phyloP scores from a whole-genome alignment of 2,113 vertebrate species.

The Nothocercus nigrocapillus region DNA sequence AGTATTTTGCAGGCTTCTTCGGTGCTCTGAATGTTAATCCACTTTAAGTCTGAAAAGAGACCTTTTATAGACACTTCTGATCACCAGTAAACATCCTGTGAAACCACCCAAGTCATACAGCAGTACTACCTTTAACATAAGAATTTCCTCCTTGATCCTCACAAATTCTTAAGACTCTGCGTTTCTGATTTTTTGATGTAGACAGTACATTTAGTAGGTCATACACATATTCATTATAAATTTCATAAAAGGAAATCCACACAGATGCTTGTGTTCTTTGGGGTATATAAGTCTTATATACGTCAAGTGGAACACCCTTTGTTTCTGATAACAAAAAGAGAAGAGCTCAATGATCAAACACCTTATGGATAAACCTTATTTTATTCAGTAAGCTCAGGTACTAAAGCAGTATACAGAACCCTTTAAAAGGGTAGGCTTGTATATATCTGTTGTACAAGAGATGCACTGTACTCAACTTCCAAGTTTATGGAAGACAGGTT shows the following conservation, averaged over 20 bases:
- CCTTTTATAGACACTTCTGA: not conserved
- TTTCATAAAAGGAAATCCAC: slow-evolving; percentile 91
- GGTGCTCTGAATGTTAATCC: slow-evolving; percentile 84
- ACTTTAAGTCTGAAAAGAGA: slow-evolving; percentile 82
- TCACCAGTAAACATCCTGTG: not conserved
- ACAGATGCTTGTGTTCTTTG: slow-evolving; percentile 75
- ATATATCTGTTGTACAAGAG: not conserved
- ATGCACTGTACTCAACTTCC: not conserved
- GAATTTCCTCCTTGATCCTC: slow-evolving; percentile 87
- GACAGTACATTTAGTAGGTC: slow-evolving; percentile 80
- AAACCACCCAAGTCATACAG: not conserved
- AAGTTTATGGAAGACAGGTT: not conserved
- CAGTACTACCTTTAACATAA: slow-evolving; percentile 83
- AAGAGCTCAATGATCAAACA: not conserved
- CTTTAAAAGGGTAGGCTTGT: not conserved
- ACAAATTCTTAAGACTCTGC: slow-evolving; percentile 82
- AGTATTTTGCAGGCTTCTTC: slow-evolving; percentile 85
- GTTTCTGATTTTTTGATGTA: slow-evolving; percentile 79
- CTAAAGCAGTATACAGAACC: not conserved
- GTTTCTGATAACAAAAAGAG: slow-evolving; percentile 26
- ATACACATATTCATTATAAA: slow-evolving; percentile 90
- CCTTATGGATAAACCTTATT: not conserved
- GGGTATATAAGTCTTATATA: not conserved
- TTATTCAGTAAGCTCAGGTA: not conserved
- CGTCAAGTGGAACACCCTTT: not conserved